Base-by-base conservation (phyloP, 2,113 vertebrate species). In the Nothobranchius furzeri region DNA sequence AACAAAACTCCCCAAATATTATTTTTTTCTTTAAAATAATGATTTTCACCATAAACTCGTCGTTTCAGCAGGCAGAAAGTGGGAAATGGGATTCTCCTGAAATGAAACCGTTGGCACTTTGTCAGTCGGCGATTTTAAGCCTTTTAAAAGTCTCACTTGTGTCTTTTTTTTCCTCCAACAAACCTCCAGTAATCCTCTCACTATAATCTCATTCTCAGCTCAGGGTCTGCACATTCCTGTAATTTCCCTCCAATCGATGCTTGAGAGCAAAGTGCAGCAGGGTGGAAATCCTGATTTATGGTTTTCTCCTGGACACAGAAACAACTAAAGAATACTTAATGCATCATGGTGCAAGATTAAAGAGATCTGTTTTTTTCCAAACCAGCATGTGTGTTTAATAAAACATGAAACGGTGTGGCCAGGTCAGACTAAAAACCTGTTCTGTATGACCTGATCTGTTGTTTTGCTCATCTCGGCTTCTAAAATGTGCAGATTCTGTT, bases 151-250 rank as follows among this genome's bases (percentile, higher is more conserved):
- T 48, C 40, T 65, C 53, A 73, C 43, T 50, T 56, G 9, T 62
- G 60, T 30, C 59, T 84, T 82, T 82, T 59, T 59, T 9, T 5
- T 40, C 37, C 55, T 24, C 55, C 60, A 65, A 54, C 70, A 82
- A 78, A 68, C 61, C 65, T 12, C 0, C 17, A n/a, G 62, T 78
- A 78, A 84, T 82, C 66, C 68, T 37, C 37, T 1, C 45, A 75
- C 14, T 56, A 46, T 79, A 77, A 84, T 72, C 70, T 53, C 60
- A 15, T 72, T 60, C 60, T 68, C 66, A 51, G 69, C 62, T 65
- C 68, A 48, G 56, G 73, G 52, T 53, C 3, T 58, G 70, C 40
- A 69, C 69, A 71, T 57, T 56, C 35, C 48, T 5, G 12, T 64
- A 36, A 63, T 69, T 80, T 66, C 12, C 17, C 40, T 62, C 51